Percentiles rank a stretch among this genome's conserved stretches.
Conservation (phyloP, 1,140 invertebrate species). For the Hirudo medicinalis region DNA sequence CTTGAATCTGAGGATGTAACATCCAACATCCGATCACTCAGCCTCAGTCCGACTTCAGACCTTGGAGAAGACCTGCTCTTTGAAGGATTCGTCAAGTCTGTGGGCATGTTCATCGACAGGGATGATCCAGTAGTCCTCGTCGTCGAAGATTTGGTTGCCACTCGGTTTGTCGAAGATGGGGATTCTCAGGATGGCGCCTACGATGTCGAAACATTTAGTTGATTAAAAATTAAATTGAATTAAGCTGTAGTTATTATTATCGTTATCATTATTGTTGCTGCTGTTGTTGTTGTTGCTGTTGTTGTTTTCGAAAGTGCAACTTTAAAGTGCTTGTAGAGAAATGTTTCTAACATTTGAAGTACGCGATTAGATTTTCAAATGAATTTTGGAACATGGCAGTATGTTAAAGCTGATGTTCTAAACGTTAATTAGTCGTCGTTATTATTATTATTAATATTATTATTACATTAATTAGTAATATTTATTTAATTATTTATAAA, state of each 20-base stretch:
- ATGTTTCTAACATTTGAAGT: no score
- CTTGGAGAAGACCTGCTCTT: no score
- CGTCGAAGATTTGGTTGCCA: conserved; percentile 20
- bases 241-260: no score
- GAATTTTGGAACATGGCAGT: neutral
- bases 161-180: conserved; percentile 15
- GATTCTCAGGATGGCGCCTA: neutral
- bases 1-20: no score
- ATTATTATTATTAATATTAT: neutral
- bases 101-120: conserved; percentile 15
- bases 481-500: neutral
- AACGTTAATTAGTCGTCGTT: neutral
- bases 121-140: conserved; percentile 18
- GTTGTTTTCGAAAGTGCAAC: no score
- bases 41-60: no score
- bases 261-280: no score
- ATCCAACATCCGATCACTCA: no score
- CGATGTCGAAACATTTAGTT: neutral
- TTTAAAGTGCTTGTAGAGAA: no score
- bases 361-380: neutral
- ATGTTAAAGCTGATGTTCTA: neutral
- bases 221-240: no score
- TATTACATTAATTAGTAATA: neutral
- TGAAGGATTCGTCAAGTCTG: neutral
- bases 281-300: no score